Evolutionary conservation across 2,113 vertebrate species (phyloP), one percentile per base, ranked within the genome.

Genomic region (Tyrannus savana): DNA sequence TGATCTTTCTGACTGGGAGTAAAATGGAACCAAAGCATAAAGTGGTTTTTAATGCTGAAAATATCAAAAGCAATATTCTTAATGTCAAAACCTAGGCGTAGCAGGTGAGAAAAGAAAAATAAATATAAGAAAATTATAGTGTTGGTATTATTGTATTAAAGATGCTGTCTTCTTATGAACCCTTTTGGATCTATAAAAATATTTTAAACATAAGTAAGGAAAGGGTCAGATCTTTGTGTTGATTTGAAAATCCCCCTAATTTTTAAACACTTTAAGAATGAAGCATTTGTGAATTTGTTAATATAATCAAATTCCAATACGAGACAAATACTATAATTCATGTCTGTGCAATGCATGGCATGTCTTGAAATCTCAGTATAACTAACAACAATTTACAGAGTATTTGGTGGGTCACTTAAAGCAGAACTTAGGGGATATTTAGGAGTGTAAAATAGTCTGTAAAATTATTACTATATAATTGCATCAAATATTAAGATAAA

Each of bases 1-100:
- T 98, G 98, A 98, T 98, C 98, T 98, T 98, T 98, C 97, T 98
- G 98, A 98, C 98, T 98, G 97, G 96, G 96, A 98, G 98, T 98
- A 98, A 98, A 98, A 97, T 82, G 97, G 95, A 98, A 98, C 97
- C 98, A 98, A 98, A 98, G 98, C 97, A 97, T 97, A 97, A 97
- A 98, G 97, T 97, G 97, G 93, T 97, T 98, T 97, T 97, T 98
- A 98, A 98, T 97, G 97, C 96, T 97, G 96, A 97, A 98, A 98
- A 97, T 98, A 98, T 98, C 98, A 98, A 98, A 98, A 97, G 97
- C 97, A 97, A 97, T 97, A 96, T 98, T 97, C 97, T 96, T 97
- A 97, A 97, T 98, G 97, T 97, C 97, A 98, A 98, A 98, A 97
- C 94, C 95, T 94, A 95, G 96, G 95, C 23, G 4, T 94, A 97